Base-by-base conservation (phyloP, 2,113 vertebrate genomes). In the Anas platyrhynchos region DNA sequence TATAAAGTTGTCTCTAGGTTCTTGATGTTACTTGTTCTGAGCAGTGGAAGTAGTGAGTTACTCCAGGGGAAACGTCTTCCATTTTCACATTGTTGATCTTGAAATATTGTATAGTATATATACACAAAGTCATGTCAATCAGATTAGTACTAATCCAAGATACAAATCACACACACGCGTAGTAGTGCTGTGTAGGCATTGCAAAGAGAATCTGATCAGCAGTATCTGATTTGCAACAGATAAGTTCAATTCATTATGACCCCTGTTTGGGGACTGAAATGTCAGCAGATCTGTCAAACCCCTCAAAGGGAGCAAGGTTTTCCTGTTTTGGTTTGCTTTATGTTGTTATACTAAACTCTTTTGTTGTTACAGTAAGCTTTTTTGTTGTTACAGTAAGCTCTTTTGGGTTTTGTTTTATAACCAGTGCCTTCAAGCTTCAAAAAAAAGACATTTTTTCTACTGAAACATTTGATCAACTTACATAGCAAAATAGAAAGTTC, bases 1-100 rank as follows among this genome's bases (percentile, higher is more conserved):
- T 68, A 48, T 65, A 68, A 50, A 32, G 59, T 56, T 21, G 1
- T 94, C 94, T 96, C 88, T 43, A 80, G 82, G 71, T 88, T 15
- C 65, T 94, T 79, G 93, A 87, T 61, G 71, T 69, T 84, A 71
- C 86, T 92, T 87, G 65, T 91, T 95, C 88, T 87, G 73, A 95
- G 89, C 78, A 87, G 62, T 25, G 38, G 79, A 94, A 94, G 34
- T n/a, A 85, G 72, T 56, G 59, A 95, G 43, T 26, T 72, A 58
- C 83, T 97, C 86, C 71, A 88, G 52, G 41, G 77, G 75, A 97
- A 97, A 95, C 6, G 63, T 83, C 73, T 91, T 91, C 80, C 27
- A 83, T 18, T 76, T 69, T 62, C 23, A 62, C 50, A 54, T 34
- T 68, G 56, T 67, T 92, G 65, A 80, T 93, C 58, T 93, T 95